These are phyloP conservation scores for Drosophila paramelanica DNA, from an alignment of 2,888 invertebrate species.

Conservation along the genomic window DNA sequence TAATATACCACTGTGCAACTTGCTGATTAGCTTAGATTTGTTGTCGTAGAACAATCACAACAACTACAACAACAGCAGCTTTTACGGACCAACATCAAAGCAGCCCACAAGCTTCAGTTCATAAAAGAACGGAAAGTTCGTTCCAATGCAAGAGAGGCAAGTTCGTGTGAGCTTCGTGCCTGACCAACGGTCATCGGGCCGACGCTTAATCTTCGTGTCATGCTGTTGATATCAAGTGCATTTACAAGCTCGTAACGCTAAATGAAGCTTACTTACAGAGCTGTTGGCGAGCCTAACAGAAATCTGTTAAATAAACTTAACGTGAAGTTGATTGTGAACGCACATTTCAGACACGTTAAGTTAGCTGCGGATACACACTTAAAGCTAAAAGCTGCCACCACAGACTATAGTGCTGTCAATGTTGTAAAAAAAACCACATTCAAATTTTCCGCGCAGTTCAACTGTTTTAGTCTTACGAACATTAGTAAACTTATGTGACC, in stretches of 20 bases:
- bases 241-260: background rate
- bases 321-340: slow-evolving; percentile 26
- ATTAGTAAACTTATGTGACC: no score
- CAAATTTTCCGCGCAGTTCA: background rate
- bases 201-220: slow-evolving; percentile 14
- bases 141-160: slow-evolving; percentile 38
- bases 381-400: slow-evolving; percentile 7
- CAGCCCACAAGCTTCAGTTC: slow-evolving; percentile 33
- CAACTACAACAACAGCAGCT: slow-evolving; percentile 34
- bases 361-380: slow-evolving; percentile 8
- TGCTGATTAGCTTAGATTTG: slow-evolving; percentile 48
- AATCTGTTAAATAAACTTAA: background rate
- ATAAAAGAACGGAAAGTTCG: slow-evolving; percentile 34
- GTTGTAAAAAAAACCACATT: background rate
- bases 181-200: slow-evolving; percentile 35
- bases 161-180: slow-evolving; percentile 37
- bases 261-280: background rate
- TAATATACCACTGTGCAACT: slow-evolving; percentile 27
- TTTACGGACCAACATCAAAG: slow-evolving; percentile 39
- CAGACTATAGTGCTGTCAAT: background rate
- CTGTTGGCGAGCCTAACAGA: slow-evolving; percentile 15
- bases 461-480: background rate
- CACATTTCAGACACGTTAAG: slow-evolving; percentile 9
- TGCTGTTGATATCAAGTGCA: slow-evolving; percentile 30
- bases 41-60: slow-evolving; percentile 47